Evolutionary conservation across 2,113 vertebrate species (phyloP).

Genomic region (Oryzias melastigma): DNA sequence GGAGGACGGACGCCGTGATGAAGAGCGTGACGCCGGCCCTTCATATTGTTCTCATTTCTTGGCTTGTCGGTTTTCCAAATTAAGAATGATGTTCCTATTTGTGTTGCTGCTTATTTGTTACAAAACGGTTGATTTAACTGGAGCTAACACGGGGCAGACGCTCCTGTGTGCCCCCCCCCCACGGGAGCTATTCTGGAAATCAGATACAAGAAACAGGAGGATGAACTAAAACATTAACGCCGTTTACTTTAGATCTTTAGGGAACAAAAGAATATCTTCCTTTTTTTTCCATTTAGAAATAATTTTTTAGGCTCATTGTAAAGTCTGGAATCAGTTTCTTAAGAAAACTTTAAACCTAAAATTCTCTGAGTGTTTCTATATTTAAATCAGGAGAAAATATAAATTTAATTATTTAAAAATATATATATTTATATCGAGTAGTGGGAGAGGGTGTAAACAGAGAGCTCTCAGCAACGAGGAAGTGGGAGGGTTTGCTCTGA

Average conservation of each 20-base stretch:
- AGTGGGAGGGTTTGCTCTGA: too few relatives aligned
- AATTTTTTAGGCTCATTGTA: too few relatives aligned
- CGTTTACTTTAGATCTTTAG: not conserved
- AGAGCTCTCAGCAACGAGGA: too few relatives aligned
- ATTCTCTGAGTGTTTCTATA: too few relatives aligned
- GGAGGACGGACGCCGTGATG: slow-evolving; percentile 65
- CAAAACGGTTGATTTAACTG: slow-evolving; percentile 67
- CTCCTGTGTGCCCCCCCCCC: slow-evolving; percentile 29
- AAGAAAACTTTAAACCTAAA: too few relatives aligned
- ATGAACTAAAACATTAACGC: slow-evolving; percentile 13
- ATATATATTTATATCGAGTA: too few relatives aligned
- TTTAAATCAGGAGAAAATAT: too few relatives aligned
- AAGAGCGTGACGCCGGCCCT: slow-evolving; percentile 48
- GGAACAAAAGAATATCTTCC: too few relatives aligned
- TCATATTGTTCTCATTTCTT: slow-evolving; percentile 70
- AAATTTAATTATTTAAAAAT: too few relatives aligned
- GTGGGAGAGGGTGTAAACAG: too few relatives aligned
- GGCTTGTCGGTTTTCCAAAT: slow-evolving; percentile 70
- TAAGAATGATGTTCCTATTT: slow-evolving; percentile 75
- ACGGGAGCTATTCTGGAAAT: slow-evolving; percentile 24
- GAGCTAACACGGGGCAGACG: slow-evolving; percentile 30
- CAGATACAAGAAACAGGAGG: slow-evolving; percentile 24
- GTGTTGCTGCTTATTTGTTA: slow-evolving; percentile 59
- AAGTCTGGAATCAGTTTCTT: too few relatives aligned
- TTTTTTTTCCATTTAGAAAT: too few relatives aligned